Conservation (phyloP, 2,113 vertebrate species). For the Scytalopus superciliaris region DNA sequence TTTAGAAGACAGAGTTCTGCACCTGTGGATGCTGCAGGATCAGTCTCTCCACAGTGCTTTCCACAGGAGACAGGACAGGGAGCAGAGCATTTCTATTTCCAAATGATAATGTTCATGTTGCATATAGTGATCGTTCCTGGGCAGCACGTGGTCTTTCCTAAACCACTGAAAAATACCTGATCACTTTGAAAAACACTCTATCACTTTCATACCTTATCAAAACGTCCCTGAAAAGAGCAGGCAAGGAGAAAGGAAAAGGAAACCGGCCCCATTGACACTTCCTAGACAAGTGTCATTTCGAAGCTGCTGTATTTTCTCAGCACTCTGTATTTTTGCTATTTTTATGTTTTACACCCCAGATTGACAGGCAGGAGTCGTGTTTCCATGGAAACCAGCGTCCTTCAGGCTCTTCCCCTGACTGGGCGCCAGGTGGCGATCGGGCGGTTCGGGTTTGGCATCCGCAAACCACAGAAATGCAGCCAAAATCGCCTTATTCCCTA, state of each 20-base stretch:
- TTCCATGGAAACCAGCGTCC: not conserved
- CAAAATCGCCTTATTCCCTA: not conserved
- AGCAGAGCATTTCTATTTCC: not conserved
- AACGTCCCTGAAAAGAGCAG: not conserved
- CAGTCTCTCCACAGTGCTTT: not conserved
- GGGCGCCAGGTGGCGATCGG: not conserved
- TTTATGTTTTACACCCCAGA: not conserved
- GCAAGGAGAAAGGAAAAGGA: not conserved
- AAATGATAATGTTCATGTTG: not conserved
- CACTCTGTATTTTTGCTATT: not conserved
- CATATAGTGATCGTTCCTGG: not conserved
- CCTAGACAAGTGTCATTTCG: not conserved
- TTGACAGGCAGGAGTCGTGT: not conserved
- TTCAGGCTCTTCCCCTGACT: not conserved
- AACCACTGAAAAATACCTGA: not conserved
- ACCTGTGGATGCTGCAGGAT: not conserved
- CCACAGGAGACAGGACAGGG: not conserved
- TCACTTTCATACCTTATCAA: not conserved
- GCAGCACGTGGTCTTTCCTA: not conserved
- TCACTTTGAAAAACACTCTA: not conserved
- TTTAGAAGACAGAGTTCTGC: not conserved
- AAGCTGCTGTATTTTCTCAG: not conserved
- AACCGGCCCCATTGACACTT: not conserved
- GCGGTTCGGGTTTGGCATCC: not conserved
- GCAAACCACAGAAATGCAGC: not conserved